Evolutionary conservation across 2,797 vertebrate genomes (phyloP), one percentile per base, ranked within the genome.

Genomic region (Apodemus agrarius): DNA sequence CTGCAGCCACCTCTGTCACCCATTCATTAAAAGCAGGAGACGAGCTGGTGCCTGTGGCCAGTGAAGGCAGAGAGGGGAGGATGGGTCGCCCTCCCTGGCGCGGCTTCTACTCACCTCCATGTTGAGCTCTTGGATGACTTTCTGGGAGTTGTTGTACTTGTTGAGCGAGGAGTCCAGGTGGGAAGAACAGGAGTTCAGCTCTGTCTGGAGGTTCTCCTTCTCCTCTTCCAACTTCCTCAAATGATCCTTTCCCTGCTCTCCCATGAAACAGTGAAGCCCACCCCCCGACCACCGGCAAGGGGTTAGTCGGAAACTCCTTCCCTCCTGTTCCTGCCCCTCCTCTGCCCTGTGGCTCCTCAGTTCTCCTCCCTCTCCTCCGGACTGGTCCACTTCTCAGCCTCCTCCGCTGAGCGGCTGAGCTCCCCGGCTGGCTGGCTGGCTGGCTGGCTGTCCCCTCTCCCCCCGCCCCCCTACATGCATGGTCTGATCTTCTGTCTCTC

Each of bases 211-310:
- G 40, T 43, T 92, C 80, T 93, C 93, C 19, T 95, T 97, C 40
- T 97, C 97, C 4, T 97, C 97, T 74, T 98, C 97, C 69, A 97
- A 78, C 37, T 94, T 96, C 29, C 78, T 93, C 75, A 96, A 6
- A 40, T 61, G 89, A 46, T 97, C 97, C 80, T 95, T 97, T 1
- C 59, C 59, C 98, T 98, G 89, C 12, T 83, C 82, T 22, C 93
- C 54, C 63, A 43, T 76, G 19, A 89, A 94, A 94, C 22, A 96
- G 90, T 10, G 94, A 96, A 95, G 83, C 8, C 78, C 82, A 72
- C 54, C 86, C 37, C 29, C 86, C 8, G 75, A 75, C 57, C 85
- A 5, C 69, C 24, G 34, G 46, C 80, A 31, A 79, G 17, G 22
- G 43, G 31, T 97, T 54, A 96, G 8, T 34, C 7, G 29, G 11